Conservation (phyloP, 2,113 vertebrate genomes). For the Macroglossus sobrinus region DNA sequence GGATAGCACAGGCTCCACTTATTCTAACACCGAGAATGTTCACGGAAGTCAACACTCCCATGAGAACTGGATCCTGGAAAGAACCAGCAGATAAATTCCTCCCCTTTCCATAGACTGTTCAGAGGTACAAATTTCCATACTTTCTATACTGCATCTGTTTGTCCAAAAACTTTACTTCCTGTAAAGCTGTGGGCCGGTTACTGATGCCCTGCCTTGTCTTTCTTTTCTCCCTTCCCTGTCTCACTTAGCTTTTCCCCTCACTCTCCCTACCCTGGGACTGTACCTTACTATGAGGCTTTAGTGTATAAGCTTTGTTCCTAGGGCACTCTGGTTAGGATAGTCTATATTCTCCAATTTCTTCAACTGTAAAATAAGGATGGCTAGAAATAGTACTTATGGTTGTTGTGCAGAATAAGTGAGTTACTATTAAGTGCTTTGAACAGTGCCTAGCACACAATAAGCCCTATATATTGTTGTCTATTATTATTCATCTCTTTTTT, state of each 20-base stretch:
- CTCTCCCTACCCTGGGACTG: neutral
- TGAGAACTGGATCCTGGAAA: neutral
- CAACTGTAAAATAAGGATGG: neutral
- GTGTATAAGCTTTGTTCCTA: neutral
- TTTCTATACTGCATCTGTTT: neutral
- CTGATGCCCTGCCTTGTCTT: rapidly evolving
- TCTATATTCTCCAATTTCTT: neutral
- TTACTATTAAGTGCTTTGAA: conserved; percentile 2
- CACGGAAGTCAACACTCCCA: neutral
- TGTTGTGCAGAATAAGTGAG: conserved; percentile 2
- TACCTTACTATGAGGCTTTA: neutral
- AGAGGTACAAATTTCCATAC: neutral
- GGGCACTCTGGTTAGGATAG: neutral
- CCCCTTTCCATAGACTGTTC: neutral
- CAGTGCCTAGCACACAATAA: neutral
- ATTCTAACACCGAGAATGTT: neutral
- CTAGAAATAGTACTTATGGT: neutral
- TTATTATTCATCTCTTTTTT: neutral
- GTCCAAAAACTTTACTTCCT: neutral
- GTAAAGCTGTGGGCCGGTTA: neutral
- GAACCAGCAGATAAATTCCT: neutral
- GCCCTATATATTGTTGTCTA: neutral
- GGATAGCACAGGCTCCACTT: neutral
- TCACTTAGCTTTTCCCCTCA: neutral
- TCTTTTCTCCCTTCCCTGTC: neutral